These are phyloP conservation scores for Urocyon cinereoargenteus DNA, from an alignment of 2,797 vertebrate species.

Conservation along the genomic window DNA sequence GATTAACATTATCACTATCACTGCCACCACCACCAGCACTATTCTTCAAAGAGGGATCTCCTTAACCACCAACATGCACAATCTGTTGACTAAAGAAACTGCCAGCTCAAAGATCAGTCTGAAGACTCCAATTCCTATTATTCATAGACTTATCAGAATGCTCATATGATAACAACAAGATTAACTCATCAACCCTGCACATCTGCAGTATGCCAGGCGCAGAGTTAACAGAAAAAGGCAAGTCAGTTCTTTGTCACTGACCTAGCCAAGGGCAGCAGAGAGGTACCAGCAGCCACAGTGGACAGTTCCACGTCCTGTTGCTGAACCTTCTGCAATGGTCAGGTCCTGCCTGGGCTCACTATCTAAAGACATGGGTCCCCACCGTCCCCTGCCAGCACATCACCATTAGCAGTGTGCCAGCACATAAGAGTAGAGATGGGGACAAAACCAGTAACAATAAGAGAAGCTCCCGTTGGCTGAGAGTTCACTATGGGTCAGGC, in stretches of 20 bases:
- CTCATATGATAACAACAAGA: background rate
- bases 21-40: too few species aligned
- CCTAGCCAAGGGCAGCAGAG: background rate
- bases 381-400: too few species aligned
- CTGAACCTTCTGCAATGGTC: background rate
- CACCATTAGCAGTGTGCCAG: fast-evolving
- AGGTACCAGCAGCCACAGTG: background rate
- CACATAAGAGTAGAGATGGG: fast-evolving
- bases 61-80: background rate
- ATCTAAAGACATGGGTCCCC: background rate
- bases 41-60: background rate
- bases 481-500: background rate
- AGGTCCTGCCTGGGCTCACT: background rate
- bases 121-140: background rate
- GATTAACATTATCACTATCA: background rate
- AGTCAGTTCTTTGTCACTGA: background rate
- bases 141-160: background rate
- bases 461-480: background rate
- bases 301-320: background rate
- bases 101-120: background rate
- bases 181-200: background rate
- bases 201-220: background rate
- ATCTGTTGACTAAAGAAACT: background rate
- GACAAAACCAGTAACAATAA: fast-evolving
- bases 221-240: background rate